Conservation (phyloP, 1,140 invertebrate species). For the Nomia melanderi region DNA sequence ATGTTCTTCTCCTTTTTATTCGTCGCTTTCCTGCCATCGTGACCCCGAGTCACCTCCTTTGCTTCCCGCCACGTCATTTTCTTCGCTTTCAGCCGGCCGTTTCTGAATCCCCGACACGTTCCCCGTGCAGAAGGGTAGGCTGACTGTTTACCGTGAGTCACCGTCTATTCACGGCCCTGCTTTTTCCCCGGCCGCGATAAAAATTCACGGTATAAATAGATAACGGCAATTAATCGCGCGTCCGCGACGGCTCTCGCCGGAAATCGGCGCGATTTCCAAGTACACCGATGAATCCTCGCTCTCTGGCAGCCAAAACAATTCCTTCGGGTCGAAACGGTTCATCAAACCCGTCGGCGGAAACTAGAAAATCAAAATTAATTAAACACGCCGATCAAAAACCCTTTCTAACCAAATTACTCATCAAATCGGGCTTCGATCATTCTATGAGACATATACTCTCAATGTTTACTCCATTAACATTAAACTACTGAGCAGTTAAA, state of each 20-base stretch:
- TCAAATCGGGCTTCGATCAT: too few relatives aligned
- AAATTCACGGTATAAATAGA: constrained; percentile 47
- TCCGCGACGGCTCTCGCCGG: not conserved
- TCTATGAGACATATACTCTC: too few relatives aligned
- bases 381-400: too few relatives aligned
- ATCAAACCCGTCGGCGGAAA: too few relatives aligned
- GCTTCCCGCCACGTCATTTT: constrained; percentile 52
- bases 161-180: constrained; percentile 46
- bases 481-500: too few relatives aligned
- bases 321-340: too few relatives aligned
- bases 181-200: constrained; percentile 30
- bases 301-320: too few relatives aligned
- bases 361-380: too few relatives aligned
- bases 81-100: constrained; percentile 6
- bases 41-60: not conserved
- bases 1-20: not conserved
- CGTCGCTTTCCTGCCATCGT: not conserved
- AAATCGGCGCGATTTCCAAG: constrained; percentile 1
- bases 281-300: not conserved
- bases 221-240: constrained; percentile 42
- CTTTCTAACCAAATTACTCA: too few relatives aligned
- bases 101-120: constrained; percentile 45
- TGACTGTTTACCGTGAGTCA: constrained; percentile 48
- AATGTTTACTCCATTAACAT: too few relatives aligned
- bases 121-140: constrained; percentile 24